phyloP scores from a whole-genome alignment of 37 sponge, comb jelly and placozoan genomes.

The Tethya wilhelma region DNA sequence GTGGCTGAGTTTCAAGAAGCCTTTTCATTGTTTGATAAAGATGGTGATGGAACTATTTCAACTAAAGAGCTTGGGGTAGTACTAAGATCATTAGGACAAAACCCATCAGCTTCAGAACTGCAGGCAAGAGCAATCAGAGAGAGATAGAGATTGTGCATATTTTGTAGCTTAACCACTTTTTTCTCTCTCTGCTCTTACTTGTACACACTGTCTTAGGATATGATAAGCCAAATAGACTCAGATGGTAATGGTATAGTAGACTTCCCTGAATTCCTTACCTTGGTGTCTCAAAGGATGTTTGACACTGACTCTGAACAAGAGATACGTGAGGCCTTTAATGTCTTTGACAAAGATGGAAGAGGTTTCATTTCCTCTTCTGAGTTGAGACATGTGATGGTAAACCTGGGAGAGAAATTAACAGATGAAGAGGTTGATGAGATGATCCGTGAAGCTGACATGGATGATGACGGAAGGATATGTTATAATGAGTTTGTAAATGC shows the following conservation, averaged over 20 bases:
- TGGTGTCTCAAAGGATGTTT: slow-evolving; percentile 99
- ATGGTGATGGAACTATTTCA: slow-evolving; percentile 99
- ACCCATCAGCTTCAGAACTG: slow-evolving; percentile 98
- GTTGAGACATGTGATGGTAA: slow-evolving; percentile 98
- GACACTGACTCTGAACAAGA: slow-evolving; percentile 98
- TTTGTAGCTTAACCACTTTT: neutral
- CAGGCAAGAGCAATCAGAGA: no score
- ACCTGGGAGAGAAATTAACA: slow-evolving; percentile 98
- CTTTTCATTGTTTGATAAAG: slow-evolving; percentile 98
- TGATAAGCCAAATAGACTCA: slow-evolving; percentile 99
- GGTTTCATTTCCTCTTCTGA: slow-evolving; percentile 98
- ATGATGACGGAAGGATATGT: slow-evolving; percentile 85
- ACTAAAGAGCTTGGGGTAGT: slow-evolving; percentile 95
- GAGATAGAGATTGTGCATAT: no score
- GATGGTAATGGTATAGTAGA: slow-evolving; percentile 99
- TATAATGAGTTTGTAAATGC: neutral
- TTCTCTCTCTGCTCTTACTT: neutral
- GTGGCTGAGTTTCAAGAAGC: slow-evolving; percentile 99
- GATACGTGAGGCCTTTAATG: slow-evolving; percentile 96
- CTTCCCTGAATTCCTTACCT: slow-evolving; percentile 97
- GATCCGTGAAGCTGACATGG: slow-evolving; percentile 99
- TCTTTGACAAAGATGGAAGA: slow-evolving; percentile 99
- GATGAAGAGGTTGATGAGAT: slow-evolving; percentile 99
- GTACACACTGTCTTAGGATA: slow-evolving; percentile 69
- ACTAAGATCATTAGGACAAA: slow-evolving; percentile 98